Conservation (phyloP, 2,888 invertebrate genomes). For the Drosophila merina region DNA sequence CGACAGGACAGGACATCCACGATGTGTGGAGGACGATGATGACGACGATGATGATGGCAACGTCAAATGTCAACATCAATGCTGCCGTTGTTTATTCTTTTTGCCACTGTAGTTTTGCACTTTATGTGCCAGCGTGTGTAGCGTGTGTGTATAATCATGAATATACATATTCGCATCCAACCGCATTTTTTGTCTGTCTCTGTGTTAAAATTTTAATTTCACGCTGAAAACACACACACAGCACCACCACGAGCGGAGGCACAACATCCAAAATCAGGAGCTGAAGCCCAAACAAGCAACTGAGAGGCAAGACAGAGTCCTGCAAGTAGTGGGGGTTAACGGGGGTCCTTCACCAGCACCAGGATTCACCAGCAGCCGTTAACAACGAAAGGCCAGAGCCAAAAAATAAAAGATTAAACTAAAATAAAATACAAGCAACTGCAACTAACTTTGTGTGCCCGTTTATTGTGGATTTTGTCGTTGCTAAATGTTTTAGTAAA, state of each 20-base stretch:
- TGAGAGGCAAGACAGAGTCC: conserved; percentile 34
- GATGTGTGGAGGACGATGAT: conserved; percentile 46
- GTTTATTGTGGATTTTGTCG: conserved; percentile 57
- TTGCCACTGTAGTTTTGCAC: conserved; percentile 51
- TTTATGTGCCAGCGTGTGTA: conserved; percentile 9
- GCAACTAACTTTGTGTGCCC: conserved; percentile 48
- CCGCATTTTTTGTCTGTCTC: conserved; percentile 58
- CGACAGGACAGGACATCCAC: conserved; percentile 6
- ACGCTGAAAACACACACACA: conserved; percentile 71
- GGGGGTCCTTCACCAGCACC: not conserved
- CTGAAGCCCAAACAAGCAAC: not conserved
- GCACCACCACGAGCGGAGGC: conserved; percentile 17
- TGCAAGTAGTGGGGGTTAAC: not conserved
- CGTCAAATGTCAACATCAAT: conserved; percentile 80
- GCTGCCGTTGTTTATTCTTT: conserved; percentile 49
- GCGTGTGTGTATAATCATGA: conserved; percentile 21
- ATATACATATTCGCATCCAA: conserved; percentile 33
- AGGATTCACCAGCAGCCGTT: not conserved
- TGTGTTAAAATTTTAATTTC: conserved; percentile 81
- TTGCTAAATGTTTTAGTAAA: conserved; percentile 66
- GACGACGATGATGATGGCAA: conserved; percentile 52
- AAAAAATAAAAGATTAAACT: not conserved
- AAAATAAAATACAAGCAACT: conserved; percentile 9
- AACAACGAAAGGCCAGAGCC: conserved; percentile 13
- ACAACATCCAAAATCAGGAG: conserved; percentile 9